Evolutionary conservation across 2,797 vertebrate species (phyloP).

Genomic region (Pagetopsis macropterus): DNA sequence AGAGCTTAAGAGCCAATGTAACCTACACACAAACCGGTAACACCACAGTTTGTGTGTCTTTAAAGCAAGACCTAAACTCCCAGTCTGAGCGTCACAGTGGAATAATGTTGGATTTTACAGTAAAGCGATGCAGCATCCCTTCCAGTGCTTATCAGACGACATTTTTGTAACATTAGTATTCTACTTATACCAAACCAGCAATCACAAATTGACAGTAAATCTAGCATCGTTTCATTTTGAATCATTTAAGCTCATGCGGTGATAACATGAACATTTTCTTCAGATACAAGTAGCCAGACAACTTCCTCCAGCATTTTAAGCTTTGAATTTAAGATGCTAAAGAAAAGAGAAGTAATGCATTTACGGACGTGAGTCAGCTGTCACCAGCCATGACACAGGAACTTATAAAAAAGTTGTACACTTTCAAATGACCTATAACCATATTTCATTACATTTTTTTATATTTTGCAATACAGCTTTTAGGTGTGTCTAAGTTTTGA

Average conservation of each 20-base stretch:
- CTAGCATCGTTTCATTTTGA: constrained; percentile 16
- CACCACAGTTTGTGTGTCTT: constrained; percentile 36
- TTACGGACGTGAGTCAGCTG: neutral
- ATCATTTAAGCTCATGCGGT: constrained; percentile 9
- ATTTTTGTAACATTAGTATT: constrained; percentile 50
- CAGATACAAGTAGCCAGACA: neutral
- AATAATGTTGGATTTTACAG: constrained; percentile 64
- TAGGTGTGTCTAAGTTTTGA: neutral
- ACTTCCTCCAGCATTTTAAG: neutral
- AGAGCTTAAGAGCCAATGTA: constrained; percentile 46
- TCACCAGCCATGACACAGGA: too few relatives aligned
- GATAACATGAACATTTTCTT: neutral
- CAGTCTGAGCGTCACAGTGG: constrained; percentile 75
- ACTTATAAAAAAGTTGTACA: constrained; percentile 46
- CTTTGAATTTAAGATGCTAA: constrained; percentile 7
- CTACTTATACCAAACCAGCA: constrained; percentile 39
- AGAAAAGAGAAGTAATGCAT: neutral
- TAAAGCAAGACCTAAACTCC: constrained; percentile 64
- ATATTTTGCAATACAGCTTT: neutral
- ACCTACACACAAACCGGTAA: constrained; percentile 37
- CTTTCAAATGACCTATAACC: constrained; percentile 11
- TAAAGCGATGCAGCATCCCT: constrained; percentile 51
- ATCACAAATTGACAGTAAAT: constrained; percentile 28
- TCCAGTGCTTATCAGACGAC: constrained; percentile 60
- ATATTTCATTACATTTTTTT: neutral